Evolutionary conservation across 2,797 vertebrate species (phyloP).

Genomic region (Naso thynnoides): DNA sequence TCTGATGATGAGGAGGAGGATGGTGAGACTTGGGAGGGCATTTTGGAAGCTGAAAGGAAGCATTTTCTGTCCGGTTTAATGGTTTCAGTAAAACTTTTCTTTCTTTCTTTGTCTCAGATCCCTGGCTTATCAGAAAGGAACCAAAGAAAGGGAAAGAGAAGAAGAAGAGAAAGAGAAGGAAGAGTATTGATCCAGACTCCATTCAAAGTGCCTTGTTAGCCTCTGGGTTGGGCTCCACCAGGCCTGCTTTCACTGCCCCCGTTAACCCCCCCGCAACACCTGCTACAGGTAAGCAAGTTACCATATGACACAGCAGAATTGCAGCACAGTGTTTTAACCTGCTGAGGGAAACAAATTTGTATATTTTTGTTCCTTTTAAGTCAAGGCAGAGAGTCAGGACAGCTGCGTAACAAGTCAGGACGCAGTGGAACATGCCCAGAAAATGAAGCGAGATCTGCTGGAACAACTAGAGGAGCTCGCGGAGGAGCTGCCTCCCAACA

Average conservation of each 20-base stretch:
- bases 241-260: constrained; percentile 91
- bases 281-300: constrained; percentile 60
- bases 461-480: constrained; percentile 93
- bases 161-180: constrained; percentile 91
- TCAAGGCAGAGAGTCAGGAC: constrained; percentile 80
- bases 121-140: constrained; percentile 98
- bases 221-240: constrained; percentile 94
- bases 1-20: constrained; percentile 95
- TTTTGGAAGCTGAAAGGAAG: background rate
- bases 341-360: background rate
- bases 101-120: constrained; percentile 82
- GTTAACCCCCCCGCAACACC: constrained; percentile 81
- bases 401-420: constrained; percentile 96
- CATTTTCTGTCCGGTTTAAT: background rate
- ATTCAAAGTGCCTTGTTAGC: constrained; percentile 99
- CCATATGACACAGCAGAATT: background rate
- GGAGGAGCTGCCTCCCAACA: constrained; percentile 95
- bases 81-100: background rate
- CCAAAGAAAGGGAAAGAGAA: constrained; percentile 92
- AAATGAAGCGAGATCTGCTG: constrained; percentile 95
- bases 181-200: constrained; percentile 96
- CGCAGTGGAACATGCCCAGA: constrained; percentile 95
- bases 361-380: constrained; percentile 49
- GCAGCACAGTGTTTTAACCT: background rate
- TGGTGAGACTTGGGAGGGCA: constrained; percentile 83